A percentile compares a stretch with the other conserved stretches of the same genome.
phyloP scores from a whole-genome alignment of 2,113 vertebrate species.

The Kobus ellipsiprymnus region DNA sequence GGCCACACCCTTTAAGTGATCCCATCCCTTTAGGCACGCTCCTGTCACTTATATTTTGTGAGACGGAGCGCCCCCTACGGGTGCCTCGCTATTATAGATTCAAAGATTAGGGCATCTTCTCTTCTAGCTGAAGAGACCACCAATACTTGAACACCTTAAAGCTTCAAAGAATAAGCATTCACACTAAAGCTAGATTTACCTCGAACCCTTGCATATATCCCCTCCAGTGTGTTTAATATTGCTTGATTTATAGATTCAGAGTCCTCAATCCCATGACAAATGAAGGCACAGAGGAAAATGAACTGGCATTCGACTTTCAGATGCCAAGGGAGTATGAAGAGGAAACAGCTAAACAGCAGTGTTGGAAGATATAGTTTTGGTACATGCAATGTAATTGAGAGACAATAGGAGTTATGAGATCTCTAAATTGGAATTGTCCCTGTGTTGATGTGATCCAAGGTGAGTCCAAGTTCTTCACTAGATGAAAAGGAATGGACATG shows the following conservation, averaged over 20 bases:
- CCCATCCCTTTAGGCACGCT: neutral
- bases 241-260: neutral
- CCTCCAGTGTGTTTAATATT: neutral
- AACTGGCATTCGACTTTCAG: neutral
- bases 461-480: neutral
- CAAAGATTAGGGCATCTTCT: neutral
- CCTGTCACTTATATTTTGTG: neutral
- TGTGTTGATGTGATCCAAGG: neutral
- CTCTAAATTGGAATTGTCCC: neutral
- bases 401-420: neutral
- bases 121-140: neutral
- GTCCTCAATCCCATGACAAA: neutral
- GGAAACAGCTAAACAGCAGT: neutral
- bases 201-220: neutral
- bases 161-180: neutral
- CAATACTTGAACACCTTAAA: neutral
- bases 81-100: neutral
- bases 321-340: neutral
- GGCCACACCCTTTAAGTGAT: neutral
- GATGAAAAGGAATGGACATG: neutral
- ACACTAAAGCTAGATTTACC: neutral
- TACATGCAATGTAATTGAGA: neutral
- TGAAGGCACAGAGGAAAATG: neutral
- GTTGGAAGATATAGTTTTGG: neutral
- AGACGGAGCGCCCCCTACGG: conserved; percentile 58